Base-by-base conservation (phyloP, 2,797 vertebrate species). In the Sebastes glaucus region DNA sequence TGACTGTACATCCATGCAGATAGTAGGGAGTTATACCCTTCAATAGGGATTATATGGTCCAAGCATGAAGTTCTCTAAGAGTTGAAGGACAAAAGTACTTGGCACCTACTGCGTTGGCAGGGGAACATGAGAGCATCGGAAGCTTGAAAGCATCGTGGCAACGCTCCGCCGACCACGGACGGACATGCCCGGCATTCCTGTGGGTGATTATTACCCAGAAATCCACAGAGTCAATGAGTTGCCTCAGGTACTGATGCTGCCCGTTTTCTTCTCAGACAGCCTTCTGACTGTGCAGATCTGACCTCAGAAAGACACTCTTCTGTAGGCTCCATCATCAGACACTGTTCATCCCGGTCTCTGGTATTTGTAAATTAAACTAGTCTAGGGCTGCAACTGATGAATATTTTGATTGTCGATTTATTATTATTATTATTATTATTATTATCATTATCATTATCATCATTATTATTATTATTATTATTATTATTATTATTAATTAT, bases 131-230 rank as follows among this genome's bases (percentile, higher is more conserved):
- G 83, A 87, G 88, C 0, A 18, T 81, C 77, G 53, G 85, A 82
- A 87, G 82, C 86, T 89, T 82, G 83, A 91, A 89, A 85, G 79
- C 77, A 73, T 63, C 56, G 74, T 78, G 81, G 87, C 82, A 85
- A 84, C 42, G 86, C 80, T 90, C 87, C 25, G 71, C 74, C 49
- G 77, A 85, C 89, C 89, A 30, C 88, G 77, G 90, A 73, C 89
- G 90, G 92, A 95, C 92, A 74, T 95, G 89, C 93, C 86, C 73
- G 23, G 85, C 91, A 95, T 95, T 95, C 94, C 93, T 94, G 89
- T 89, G 93, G 90, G 82, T 93, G 93, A 94, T 95, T 91, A 94
- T 94, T 94, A 94, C 92, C 89, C 88, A 92, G 89, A 92, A 91
- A 89, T 88, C 83, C 85, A 67, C 83, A 78, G 77, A 74, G 86